Percentiles rank a stretch among this genome's conserved stretches.
Conservation (phyloP, 2,113 vertebrate genomes). For the Pao palembangensis region DNA sequence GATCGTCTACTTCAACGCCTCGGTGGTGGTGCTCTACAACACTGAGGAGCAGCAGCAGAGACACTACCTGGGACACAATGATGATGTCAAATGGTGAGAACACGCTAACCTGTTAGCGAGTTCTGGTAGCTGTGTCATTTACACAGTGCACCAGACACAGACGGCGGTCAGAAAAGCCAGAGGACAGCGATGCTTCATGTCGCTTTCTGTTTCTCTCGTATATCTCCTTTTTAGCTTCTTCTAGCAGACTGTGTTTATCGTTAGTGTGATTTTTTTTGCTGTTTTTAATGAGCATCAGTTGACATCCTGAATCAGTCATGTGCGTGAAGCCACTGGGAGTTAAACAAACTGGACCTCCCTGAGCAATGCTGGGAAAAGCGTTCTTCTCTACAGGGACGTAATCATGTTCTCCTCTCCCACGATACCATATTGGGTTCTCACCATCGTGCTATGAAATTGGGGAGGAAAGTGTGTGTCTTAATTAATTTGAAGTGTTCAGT, state of each 20-base stretch:
- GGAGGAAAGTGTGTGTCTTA: neutral
- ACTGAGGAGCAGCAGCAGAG: conserved; percentile 87
- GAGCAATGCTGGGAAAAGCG: conserved; percentile 43
- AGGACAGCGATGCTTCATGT: neutral
- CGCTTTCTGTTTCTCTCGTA: neutral
- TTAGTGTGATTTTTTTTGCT: conserved; percentile 6
- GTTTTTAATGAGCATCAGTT: conserved; percentile 3
- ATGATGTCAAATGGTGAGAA: conserved; percentile 89
- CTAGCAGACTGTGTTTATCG: conserved; percentile 12
- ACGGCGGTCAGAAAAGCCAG: no score
- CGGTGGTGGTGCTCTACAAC: conserved; percentile 86
- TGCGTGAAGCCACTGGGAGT: conserved; percentile 12
- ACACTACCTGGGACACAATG: conserved; percentile 89
- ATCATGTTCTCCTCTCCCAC: conserved; percentile 26
- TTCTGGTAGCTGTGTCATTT: no score
- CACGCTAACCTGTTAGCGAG: no score
- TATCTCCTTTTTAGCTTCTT: neutral
- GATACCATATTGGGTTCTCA: neutral
- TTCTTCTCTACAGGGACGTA: conserved; percentile 22
- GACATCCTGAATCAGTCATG: conserved; percentile 16
- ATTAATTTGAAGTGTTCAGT: no score
- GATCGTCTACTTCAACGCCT: conserved; percentile 89
- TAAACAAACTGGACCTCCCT: conserved; percentile 19
- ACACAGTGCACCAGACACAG: neutral
- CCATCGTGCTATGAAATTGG: neutral